Conservation (phyloP, 2,797 vertebrate species). For the Scolopax rusticola region DNA sequence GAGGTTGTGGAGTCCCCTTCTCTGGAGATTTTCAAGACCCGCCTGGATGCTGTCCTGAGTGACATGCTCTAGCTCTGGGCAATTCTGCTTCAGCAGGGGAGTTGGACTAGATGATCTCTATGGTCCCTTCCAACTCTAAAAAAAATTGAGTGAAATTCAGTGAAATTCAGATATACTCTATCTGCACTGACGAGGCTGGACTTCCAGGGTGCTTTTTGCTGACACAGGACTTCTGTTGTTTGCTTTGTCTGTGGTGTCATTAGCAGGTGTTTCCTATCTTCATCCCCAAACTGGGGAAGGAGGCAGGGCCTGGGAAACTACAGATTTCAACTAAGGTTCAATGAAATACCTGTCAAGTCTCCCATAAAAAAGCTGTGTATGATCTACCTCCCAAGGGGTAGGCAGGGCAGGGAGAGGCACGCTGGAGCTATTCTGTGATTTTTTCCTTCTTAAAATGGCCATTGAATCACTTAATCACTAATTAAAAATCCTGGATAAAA, state of each 20-base stretch:
- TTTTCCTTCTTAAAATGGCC: constrained; percentile 21
- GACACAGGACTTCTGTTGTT: background rate
- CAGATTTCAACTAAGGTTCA: constrained; percentile 19
- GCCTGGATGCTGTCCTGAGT: too few relatives aligned
- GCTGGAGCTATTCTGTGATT: background rate
- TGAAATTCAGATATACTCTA: background rate
- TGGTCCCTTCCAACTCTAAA: too few relatives aligned
- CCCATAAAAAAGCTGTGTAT: constrained; percentile 2
- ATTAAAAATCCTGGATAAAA: constrained; percentile 67
- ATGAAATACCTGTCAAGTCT: constrained; percentile 45
- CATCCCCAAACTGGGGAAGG: constrained; percentile 29
- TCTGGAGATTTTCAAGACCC: too few relatives aligned
- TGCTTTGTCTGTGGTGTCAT: background rate
- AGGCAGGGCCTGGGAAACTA: constrained; percentile 13
- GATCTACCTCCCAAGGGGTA: constrained; percentile 35
- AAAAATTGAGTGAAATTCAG: too few relatives aligned
- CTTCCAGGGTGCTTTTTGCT: background rate
- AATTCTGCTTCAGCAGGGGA: too few relatives aligned
- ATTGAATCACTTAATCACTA: constrained; percentile 58
- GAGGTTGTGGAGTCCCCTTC: too few relatives aligned
- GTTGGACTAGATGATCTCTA: too few relatives aligned
- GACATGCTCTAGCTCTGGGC: too few relatives aligned
- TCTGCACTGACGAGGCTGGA: background rate
- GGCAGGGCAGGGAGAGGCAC: constrained; percentile 35
- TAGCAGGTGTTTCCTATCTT: constrained; percentile 52